Conservation (phyloP, 2,888 invertebrate species). For the Boloria euphrosyne region DNA sequence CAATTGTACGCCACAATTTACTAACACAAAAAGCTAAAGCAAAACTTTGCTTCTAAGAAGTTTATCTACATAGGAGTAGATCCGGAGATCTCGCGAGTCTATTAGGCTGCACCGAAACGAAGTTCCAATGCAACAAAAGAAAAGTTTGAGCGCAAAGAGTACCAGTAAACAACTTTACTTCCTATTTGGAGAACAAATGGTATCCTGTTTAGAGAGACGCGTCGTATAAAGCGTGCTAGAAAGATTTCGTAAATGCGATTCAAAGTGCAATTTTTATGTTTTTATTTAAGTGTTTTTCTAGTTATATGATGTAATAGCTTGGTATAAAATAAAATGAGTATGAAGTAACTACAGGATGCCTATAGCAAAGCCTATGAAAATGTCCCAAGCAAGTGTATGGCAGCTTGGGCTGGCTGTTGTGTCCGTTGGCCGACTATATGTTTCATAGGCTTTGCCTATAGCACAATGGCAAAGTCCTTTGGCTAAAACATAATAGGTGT, state of each 20-base stretch:
- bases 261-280: too few relatives aligned
- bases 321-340: too few relatives aligned
- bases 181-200: constrained; percentile 68
- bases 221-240: constrained; percentile 17
- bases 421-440: too few relatives aligned
- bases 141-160: constrained; percentile 49
- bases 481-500: too few relatives aligned
- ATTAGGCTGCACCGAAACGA: constrained; percentile 39
- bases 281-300: too few relatives aligned
- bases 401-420: too few relatives aligned
- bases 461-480: too few relatives aligned
- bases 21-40: constrained; percentile 30
- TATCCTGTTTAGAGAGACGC: constrained; percentile 38
- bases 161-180: constrained; percentile 65
- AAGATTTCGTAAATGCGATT: background rate
- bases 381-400: too few relatives aligned
- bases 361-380: too few relatives aligned
- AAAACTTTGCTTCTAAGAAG: constrained; percentile 35
- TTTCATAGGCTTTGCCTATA: too few relatives aligned
- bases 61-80: constrained; percentile 32
- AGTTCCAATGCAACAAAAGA: constrained; percentile 41
- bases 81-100: constrained; percentile 30
- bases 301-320: too few relatives aligned
- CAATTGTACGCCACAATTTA: constrained; percentile 2
- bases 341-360: too few relatives aligned